Percentiles rank a stretch among this genome's conserved stretches.
Evolutionary conservation across 2,888 invertebrate species (phyloP).

Genomic region (Chelonus formosanus): DNA sequence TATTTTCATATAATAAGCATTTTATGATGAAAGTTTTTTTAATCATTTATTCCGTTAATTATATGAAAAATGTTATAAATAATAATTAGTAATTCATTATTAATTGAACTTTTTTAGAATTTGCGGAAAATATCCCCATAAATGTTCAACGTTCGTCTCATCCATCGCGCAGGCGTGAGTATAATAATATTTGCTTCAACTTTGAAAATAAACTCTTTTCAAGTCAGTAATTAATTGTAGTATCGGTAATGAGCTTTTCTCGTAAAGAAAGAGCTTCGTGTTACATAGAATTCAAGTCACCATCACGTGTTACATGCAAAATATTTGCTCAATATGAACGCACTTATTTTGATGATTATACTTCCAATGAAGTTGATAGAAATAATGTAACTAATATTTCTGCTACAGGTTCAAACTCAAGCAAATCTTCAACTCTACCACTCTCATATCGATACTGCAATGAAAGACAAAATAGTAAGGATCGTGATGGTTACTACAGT

Average conservation of each 20-base stretch:
- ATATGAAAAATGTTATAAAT: too few relatives aligned
- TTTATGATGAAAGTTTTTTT: too few relatives aligned
- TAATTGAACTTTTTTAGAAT: conserved; percentile 69
- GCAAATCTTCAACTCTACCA: conserved; percentile 85
- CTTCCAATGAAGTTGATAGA: conserved; percentile 8
- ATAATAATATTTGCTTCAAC: conserved; percentile 36
- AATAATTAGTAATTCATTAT: too few relatives aligned
- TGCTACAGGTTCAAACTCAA: conserved; percentile 72
- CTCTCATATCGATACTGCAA: conserved; percentile 77
- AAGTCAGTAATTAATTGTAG: conserved; percentile 39
- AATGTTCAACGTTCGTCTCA: conserved; percentile 88
- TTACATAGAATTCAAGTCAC: conserved; percentile 32
- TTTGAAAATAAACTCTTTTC: conserved; percentile 11
- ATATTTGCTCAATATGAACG: conserved; percentile 28
- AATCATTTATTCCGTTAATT: too few relatives aligned
- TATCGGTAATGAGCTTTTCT: conserved; percentile 34
- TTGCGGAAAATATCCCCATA: conserved; percentile 85
- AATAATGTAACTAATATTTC: conserved; percentile 20
- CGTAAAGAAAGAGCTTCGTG: conserved; percentile 25
- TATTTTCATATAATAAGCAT: too few relatives aligned
- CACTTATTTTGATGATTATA: conserved; percentile 20
- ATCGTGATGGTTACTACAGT: conserved; percentile 87
- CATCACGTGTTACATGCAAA: conserved; percentile 31
- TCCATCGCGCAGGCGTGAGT: conserved; percentile 86
- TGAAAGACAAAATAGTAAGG: conserved; percentile 70